phyloP scores from a whole-genome alignment of 2,797 vertebrate genomes.

The Anguilla pacifica region DNA sequence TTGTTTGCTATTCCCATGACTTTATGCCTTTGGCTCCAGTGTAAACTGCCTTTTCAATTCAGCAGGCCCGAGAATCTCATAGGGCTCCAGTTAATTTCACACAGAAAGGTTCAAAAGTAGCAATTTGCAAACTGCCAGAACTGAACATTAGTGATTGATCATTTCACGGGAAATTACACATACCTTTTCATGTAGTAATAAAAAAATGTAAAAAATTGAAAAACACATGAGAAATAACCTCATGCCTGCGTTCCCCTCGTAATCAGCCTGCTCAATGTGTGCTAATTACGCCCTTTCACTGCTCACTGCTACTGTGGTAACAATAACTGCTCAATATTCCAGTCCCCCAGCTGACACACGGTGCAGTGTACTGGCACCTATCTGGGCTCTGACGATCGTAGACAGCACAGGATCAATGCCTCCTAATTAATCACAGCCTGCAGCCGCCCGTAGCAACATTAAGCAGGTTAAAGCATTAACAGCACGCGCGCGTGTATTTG shows the following conservation, averaged over 20 bases:
- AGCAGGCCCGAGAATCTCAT: background rate
- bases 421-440: background rate
- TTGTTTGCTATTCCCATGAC: background rate
- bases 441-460: background rate
- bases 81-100: background rate
- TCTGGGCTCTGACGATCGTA: background rate
- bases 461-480: conserved; percentile 7
- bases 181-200: background rate
- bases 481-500: background rate
- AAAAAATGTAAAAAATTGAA: background rate
- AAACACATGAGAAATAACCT: background rate
- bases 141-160: background rate
- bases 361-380: background rate
- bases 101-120: background rate
- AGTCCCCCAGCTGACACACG: background rate
- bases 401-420: background rate
- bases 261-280: background rate
- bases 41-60: background rate
- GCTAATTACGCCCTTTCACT: background rate
- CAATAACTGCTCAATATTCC: background rate
- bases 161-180: background rate
- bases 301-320: background rate
- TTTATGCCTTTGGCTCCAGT: background rate
- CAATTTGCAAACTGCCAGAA: background rate
- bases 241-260: background rate